Base-by-base conservation (phyloP, 2,113 vertebrate species). In the Brachyhypopomus gauderio region DNA sequence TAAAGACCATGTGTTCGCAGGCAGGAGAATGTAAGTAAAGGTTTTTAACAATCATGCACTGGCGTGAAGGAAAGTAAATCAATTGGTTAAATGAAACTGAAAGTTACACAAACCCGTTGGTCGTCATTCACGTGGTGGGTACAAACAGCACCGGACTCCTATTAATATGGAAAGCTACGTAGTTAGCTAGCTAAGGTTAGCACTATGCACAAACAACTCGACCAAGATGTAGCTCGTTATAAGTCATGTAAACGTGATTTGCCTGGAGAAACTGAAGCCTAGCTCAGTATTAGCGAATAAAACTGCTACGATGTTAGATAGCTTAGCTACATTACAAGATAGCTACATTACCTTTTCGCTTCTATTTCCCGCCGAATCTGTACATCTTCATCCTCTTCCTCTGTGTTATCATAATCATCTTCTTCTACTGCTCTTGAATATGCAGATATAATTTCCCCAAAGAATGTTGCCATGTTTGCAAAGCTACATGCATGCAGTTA, bases 391-490 rank as follows among this genome's bases (percentile, higher is more conserved):
- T 91, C 86, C 79, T 90, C 90, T 0, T 82, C 77, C 0, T 89
- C 90, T 0, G 85, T 12, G 0, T 92, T 91, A 1, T 93, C 91
- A 8, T 84, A 58, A 0, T 93, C 92, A n/a, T 93, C 93, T 22
- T 94, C 93, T 0, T 94, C 92, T 55, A 94, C 92, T 3, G 93
- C 93, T 69, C 93, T 88, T 9, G 93, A 94, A 27, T 86, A 93
- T 6, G 90, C 90, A 0, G 93, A 92, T 75, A 93, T 41, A 34
- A 94, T 92, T 19, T 94, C 93, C 0, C 93, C 93, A 30, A 94
- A 94, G 88, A 94, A 94, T 7, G 93, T 94, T 0, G 93, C 93
- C 93, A 94, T 94, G 5, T 38, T n/a, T 52, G 17, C 14, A 6
- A 0, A 23, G 27, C 16, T 6, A 36, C 19, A 36, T 9, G 34